Base-by-base conservation (phyloP, 2,113 vertebrate genomes). In the Plotosus lineatus region DNA sequence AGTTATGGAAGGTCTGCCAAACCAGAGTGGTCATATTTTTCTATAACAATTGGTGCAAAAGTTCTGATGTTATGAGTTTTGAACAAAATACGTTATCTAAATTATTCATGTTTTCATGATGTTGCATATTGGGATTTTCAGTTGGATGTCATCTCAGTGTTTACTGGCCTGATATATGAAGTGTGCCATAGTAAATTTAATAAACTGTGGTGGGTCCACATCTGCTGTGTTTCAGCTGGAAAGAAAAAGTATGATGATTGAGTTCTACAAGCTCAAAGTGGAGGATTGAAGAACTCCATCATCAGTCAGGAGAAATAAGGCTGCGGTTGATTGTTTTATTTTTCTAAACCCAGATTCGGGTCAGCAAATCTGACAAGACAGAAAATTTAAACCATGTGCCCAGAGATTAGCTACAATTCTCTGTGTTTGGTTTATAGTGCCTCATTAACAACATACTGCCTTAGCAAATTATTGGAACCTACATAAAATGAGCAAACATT, bases 321-420 rank as follows among this genome's bases (percentile, higher is more conserved):
- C 77, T 8, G 2, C 2, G 42, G 61, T 79, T 82, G 85, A 86
- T 81, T 82, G 31, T 71, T 85, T 85, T 68, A 65, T 44, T 75
- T 66, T 65, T 17, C 36, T 51, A 15, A 81, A 73, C 76, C 82
- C 82, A 42, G 78, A 68, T 63, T 82, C 28, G 46, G 48, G 51
- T 83, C 75, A 82, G 69, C 5, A 9, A 21, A 65, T 61, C 46
- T 31, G 80, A 33, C 5, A 63, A 66, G 50, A 53, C 38, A 50
- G 80, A 61, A 53, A 76, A 80, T 40, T 53, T 60, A 77, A 50
- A 53, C 44, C n/a, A 4, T 74, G 51, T n/a, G 31, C 40, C 28
- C 48, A 33, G 17, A 56, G 26, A 66, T 56, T 17, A 44, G 51
- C 26, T 44, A 68, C n/a, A 46, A 53, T 68, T 69, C 77, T 26